Conservation (phyloP, 2,113 vertebrate species). For the Acrocephalus kingi region DNA sequence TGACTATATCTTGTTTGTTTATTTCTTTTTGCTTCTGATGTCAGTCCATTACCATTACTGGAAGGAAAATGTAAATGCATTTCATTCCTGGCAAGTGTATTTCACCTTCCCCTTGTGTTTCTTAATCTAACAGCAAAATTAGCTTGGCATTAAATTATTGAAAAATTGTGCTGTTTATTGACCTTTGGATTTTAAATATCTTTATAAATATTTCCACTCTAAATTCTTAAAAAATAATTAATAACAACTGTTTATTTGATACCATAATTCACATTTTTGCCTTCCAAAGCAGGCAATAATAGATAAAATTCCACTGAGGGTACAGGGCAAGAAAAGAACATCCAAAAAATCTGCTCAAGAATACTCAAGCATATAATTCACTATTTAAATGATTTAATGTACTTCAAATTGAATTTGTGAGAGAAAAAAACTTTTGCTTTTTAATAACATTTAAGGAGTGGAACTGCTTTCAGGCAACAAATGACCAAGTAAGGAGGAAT, state of each 20-base stretch:
- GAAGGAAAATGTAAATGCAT: slow-evolving; percentile 23
- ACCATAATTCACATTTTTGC: neutral
- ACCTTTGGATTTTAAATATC: slow-evolving; percentile 7
- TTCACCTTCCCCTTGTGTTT: neutral
- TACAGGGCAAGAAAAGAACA: neutral
- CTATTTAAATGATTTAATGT: neutral
- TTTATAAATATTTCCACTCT: neutral
- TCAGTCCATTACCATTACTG: neutral
- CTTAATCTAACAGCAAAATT: slow-evolving; percentile 4
- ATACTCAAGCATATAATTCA: neutral
- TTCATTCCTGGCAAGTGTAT: neutral
- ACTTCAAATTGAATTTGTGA: neutral
- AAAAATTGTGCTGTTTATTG: slow-evolving; percentile 6
- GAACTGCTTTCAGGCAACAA: slow-evolving; percentile 14
- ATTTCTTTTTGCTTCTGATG: neutral
- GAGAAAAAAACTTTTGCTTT: neutral
- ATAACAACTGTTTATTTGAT: neutral
- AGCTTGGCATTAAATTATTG: neutral
- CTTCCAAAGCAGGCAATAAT: neutral
- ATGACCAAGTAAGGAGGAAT: neutral
- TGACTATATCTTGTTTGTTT: slow-evolving; percentile 26
- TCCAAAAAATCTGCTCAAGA: neutral
- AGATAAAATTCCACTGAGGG: slow-evolving; percentile 7
- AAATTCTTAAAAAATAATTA: neutral
- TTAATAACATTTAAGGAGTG: neutral